These are phyloP conservation scores for Sander vitreus DNA, from an alignment of 2,113 vertebrate genomes.

Conservation along the genomic window DNA sequence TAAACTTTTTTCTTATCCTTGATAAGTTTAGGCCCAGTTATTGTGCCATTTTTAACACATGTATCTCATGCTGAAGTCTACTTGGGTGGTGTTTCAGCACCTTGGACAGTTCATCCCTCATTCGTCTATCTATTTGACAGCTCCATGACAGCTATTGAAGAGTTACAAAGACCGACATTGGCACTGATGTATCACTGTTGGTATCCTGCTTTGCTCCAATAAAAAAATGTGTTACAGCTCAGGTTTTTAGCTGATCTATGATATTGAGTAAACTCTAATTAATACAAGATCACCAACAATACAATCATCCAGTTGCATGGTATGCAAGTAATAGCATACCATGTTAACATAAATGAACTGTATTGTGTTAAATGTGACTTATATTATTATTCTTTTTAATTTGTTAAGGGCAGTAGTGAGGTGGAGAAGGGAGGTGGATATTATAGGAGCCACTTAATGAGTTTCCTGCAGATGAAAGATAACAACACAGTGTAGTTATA, in stretches of 20 bases:
- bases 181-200: background rate
- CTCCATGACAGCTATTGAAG: conserved; percentile 54
- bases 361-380: background rate
- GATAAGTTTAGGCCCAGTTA: background rate
- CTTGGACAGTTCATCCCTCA: conserved; percentile 77
- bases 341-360: background rate
- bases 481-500: background rate
- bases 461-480: conserved; percentile 30
- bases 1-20: background rate
- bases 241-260: background rate
- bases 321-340: background rate
- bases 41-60: background rate
- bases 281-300: too few species aligned
- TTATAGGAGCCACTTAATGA: background rate
- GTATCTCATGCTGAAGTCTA: conserved; percentile 7
- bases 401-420: background rate
- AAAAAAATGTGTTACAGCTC: background rate
- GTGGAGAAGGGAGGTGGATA: background rate
- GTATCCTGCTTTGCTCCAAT: background rate
- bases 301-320: background rate
- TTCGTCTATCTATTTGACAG: conserved; percentile 71
- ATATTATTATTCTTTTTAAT: background rate
- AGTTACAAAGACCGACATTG: background rate
- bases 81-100: conserved; percentile 76
- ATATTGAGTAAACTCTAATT: background rate